Conservation (phyloP, 2,113 vertebrate genomes). For the Crocuta crocuta region DNA sequence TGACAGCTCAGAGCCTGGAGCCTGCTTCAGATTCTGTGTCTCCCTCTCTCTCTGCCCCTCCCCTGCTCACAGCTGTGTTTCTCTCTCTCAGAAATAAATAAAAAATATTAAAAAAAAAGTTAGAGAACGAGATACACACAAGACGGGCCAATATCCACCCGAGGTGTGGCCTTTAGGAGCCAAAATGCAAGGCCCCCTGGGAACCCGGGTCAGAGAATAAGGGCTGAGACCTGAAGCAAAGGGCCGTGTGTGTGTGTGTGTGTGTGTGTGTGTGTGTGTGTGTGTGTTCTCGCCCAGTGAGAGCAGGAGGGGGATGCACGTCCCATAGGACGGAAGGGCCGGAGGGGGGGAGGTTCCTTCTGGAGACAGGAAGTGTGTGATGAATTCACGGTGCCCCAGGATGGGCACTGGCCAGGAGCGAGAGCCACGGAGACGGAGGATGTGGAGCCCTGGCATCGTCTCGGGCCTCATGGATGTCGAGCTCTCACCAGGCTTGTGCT, state of each 20-base stretch:
- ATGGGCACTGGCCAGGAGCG: not conserved
- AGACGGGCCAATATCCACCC: not conserved
- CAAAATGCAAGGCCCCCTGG: not conserved
- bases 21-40: too few species aligned
- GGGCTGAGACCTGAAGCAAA: not conserved
- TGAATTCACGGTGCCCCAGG: not conserved
- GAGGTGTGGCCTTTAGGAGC: not conserved
- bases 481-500: not conserved
- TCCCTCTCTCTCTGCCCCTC: too few species aligned
- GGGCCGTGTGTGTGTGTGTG: too few species aligned
- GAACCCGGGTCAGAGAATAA: not conserved
- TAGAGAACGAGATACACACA: not conserved
- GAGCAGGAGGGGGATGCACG: not conserved
- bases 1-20: too few species aligned
- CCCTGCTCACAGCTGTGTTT: too few species aligned
- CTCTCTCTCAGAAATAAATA: too few species aligned
- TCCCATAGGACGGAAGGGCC: not conserved
- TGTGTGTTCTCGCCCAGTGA: too few species aligned
- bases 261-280: too few species aligned
- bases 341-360: too few species aligned
- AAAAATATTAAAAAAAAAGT: too few species aligned
- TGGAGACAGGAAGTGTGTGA: too few species aligned
- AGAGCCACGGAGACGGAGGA: not conserved
- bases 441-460: fast-evolving
- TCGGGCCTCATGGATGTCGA: fast-evolving